These are phyloP conservation scores for Lamellibrachia satsuma DNA, from an alignment of 2,888 invertebrate species.

Conservation along the genomic window DNA sequence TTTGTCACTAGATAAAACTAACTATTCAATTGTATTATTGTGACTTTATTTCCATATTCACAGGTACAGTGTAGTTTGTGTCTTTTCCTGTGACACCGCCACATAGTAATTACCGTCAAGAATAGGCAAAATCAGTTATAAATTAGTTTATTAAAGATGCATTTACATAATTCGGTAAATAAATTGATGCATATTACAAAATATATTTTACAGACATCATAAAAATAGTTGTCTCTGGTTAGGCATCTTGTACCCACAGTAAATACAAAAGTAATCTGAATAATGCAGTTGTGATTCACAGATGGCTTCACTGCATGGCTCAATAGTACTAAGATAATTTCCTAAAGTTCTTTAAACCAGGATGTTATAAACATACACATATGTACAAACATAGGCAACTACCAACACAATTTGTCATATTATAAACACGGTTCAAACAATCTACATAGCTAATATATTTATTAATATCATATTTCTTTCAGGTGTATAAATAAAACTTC, in stretches of 20 bases:
- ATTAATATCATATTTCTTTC: slow-evolving; percentile 5
- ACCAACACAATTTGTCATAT: neutral
- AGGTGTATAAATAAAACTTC: slow-evolving; percentile 13
- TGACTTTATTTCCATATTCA: neutral
- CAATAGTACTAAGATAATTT: neutral
- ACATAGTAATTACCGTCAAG: neutral
- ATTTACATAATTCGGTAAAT: slow-evolving; percentile 1
- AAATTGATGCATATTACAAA: slow-evolving; percentile 17
- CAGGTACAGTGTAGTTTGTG: neutral
- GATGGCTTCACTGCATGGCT: neutral
- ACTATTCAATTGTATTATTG: neutral
- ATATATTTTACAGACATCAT: neutral
- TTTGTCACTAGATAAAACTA: neutral
- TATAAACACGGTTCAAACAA: slow-evolving; percentile 3
- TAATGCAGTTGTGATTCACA: neutral
- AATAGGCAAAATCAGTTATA: neutral
- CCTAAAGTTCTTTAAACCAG: neutral
- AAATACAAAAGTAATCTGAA: slow-evolving; percentile 17
- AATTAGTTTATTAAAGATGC: neutral
- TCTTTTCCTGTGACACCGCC: neutral
- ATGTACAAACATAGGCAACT: neutral
- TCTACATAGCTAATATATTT: neutral
- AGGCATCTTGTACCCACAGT: neutral
- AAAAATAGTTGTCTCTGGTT: neutral
- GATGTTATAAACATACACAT: neutral